Evolutionary conservation across 1,140 invertebrate species (phyloP).

Genomic region (Drosophila insularis): DNA sequence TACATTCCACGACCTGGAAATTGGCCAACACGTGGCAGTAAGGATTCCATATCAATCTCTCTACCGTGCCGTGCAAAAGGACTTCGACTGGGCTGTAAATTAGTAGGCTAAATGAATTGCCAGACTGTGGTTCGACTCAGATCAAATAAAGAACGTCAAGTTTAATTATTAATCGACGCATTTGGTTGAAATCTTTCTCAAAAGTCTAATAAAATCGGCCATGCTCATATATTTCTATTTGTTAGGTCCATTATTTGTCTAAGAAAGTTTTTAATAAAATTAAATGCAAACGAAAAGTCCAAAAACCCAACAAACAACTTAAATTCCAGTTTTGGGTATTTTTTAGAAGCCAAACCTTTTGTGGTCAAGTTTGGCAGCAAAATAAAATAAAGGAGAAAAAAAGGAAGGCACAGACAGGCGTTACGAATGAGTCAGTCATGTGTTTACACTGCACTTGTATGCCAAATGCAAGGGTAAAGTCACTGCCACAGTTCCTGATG

Average conservation of each 20-base stretch:
- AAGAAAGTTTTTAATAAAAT: constrained; percentile 7
- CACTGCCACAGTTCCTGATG: not conserved
- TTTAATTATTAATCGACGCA: too few relatives aligned
- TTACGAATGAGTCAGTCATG: constrained; percentile 34
- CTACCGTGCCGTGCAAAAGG: not conserved
- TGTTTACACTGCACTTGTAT: constrained; percentile 67
- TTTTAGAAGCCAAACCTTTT: constrained; percentile 5
- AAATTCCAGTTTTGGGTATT: constrained; percentile 23
- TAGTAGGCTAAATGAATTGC: too few relatives aligned
- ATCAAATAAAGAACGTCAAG: too few relatives aligned
- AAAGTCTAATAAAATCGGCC: not conserved
- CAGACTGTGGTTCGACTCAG: too few relatives aligned
- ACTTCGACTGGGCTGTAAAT: too few relatives aligned
- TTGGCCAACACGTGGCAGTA: constrained; percentile 27
- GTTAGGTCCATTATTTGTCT: not conserved
- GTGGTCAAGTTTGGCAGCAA: too few relatives aligned
- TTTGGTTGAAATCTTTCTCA: constrained; percentile 30
- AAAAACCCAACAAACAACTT: constrained; percentile 8
- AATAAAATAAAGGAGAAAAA: not conserved
- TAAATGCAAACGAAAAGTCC: not conserved
- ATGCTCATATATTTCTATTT: not conserved
- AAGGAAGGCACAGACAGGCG: not conserved
- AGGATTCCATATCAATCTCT: not conserved
- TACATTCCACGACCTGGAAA: constrained; percentile 47
- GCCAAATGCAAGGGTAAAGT: constrained; percentile 3